These are phyloP conservation scores for Drosophila formosana DNA, from an alignment of 2,888 invertebrate genomes.

Conservation along the genomic window DNA sequence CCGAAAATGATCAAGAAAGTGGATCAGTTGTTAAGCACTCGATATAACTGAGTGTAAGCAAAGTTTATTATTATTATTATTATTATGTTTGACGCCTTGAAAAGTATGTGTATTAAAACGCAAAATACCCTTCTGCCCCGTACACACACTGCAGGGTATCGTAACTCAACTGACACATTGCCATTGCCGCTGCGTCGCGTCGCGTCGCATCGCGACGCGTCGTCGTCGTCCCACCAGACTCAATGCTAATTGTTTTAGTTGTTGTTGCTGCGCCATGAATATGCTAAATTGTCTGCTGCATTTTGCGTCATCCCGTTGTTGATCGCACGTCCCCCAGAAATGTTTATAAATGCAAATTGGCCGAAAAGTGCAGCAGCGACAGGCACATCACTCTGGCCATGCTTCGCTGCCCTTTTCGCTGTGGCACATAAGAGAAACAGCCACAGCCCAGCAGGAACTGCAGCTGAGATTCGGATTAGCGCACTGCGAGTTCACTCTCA, in stretches of 20 bases:
- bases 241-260: conserved; percentile 76
- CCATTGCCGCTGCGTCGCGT: conserved; percentile 1
- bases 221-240: conserved; percentile 48
- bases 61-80: too few species aligned
- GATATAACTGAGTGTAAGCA: too few species aligned
- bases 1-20: too few species aligned
- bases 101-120: too few species aligned
- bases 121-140: background rate
- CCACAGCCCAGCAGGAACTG: conserved; percentile 10
- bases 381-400: conserved; percentile 56
- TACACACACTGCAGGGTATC: conserved; percentile 19
- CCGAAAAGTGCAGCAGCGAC: conserved; percentile 69
- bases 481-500: conserved; percentile 38
- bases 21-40: too few species aligned
- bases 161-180: conserved; percentile 40
- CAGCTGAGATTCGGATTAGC: conserved; percentile 21
- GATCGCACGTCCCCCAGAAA: conserved; percentile 27
- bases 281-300: conserved; percentile 76
- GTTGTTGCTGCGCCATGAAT: conserved; percentile 78
- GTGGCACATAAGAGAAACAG: conserved; percentile 20
- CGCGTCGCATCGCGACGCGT: background rate
- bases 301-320: conserved; percentile 48
- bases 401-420: conserved; percentile 55
- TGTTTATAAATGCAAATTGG: conserved; percentile 81
- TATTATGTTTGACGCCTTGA: too few species aligned